Evolutionary conservation across 64 coral and sea anemone genomes (phyloP).

Genomic region (Actinia equina): DNA sequence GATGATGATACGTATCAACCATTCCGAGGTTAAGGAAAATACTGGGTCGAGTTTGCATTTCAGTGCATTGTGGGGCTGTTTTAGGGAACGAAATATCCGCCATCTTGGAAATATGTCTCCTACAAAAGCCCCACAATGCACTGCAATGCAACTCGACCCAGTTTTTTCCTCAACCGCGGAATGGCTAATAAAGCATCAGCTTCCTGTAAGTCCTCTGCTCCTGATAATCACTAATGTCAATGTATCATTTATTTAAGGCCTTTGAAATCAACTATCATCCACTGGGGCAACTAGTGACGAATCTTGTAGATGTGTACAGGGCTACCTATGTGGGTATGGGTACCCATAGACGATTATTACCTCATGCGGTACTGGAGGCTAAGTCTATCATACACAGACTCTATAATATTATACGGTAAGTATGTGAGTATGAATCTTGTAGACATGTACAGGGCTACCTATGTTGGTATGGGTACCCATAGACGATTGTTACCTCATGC

Average conservation of each 20-base stretch:
- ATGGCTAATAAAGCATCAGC: too few species aligned
- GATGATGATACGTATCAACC: too few species aligned
- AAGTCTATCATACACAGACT: constrained; percentile 88
- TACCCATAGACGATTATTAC: constrained; percentile 80
- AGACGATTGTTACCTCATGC: constrained; percentile 84
- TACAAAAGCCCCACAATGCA: too few species aligned
- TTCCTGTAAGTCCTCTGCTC: too few species aligned
- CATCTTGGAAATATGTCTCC: too few species aligned
- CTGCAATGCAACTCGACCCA: too few species aligned
- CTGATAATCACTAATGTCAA: too few species aligned
- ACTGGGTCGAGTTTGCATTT: too few species aligned
- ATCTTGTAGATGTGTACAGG: constrained; percentile 78
- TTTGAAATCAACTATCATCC: constrained; percentile 81
- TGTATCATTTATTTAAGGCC: constrained; percentile 44
- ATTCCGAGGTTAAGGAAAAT: too few species aligned
- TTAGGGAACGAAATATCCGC: too few species aligned
- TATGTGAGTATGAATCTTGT: constrained; percentile 30
- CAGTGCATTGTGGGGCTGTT: too few species aligned
- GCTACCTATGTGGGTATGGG: constrained; percentile 98
- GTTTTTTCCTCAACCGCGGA: too few species aligned
- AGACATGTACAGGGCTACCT: constrained; percentile 88
- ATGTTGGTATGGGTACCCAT: constrained; percentile 95
- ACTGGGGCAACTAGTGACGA: constrained; percentile 67
- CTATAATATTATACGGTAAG: constrained; percentile 76
- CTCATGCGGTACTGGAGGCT: constrained; percentile 83